Percentiles rank a stretch among this genome's conserved stretches.
These are phyloP conservation scores for Erpornis zantholeuca DNA, from an alignment of 2,113 vertebrate genomes.

Conservation along the genomic window DNA sequence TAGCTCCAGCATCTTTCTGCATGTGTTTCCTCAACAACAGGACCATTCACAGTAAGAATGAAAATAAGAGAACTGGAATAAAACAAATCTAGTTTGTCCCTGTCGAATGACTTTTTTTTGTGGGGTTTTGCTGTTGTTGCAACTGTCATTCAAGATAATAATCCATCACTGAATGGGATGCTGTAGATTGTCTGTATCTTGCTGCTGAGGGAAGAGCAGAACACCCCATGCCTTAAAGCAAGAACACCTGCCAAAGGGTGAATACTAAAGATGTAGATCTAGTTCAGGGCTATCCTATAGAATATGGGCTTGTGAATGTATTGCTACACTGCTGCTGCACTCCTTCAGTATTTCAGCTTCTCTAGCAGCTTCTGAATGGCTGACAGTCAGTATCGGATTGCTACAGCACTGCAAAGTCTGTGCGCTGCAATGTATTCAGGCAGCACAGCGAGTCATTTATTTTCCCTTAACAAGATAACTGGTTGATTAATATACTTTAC, in stretches of 20 bases:
- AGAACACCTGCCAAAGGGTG: neutral
- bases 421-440: constrained; percentile 14
- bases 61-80: neutral
- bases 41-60: neutral
- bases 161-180: neutral
- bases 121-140: neutral
- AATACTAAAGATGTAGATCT: neutral
- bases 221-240: neutral
- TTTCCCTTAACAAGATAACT: constrained; percentile 64
- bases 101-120: neutral
- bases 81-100: neutral
- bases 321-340: neutral
- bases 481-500: constrained; percentile 65
- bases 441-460: constrained; percentile 33
- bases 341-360: neutral
- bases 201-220: neutral
- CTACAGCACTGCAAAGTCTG: neutral
- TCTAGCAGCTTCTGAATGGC: neutral
- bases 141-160: neutral
- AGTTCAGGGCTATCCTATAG: neutral
- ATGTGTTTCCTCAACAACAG: neutral
- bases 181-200: neutral
- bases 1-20: neutral
- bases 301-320: neutral
- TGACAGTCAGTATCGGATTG: neutral